phyloP scores from a whole-genome alignment of 92 coral and sea anemone species.

The Porites lobata region DNA sequence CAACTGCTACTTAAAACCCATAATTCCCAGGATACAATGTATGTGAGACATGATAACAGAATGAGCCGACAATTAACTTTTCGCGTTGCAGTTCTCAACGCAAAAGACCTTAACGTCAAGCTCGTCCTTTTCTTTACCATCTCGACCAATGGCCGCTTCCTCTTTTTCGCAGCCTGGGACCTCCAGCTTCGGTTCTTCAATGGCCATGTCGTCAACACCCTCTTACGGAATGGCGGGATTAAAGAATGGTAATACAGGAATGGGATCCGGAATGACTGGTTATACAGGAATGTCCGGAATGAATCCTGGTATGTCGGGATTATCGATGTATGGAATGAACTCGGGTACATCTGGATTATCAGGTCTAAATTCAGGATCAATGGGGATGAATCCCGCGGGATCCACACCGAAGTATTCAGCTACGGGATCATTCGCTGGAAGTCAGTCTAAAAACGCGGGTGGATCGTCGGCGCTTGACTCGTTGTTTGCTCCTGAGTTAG shows the following conservation, averaged over 20 bases:
- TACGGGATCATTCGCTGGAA: slow-evolving; percentile 21
- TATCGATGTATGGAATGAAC: slow-evolving; percentile 37
- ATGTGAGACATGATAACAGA: too few species aligned
- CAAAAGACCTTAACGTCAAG: slow-evolving; percentile 13
- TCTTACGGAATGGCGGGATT: slow-evolving; percentile 39
- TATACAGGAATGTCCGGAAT: slow-evolving; percentile 31
- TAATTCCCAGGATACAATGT: too few species aligned
- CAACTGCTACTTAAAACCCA: too few species aligned
- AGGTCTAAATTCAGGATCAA: slow-evolving; percentile 25
- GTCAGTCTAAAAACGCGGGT: slow-evolving; percentile 10
- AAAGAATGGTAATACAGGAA: slow-evolving; percentile 5
- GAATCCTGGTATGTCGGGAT: slow-evolving; percentile 29
- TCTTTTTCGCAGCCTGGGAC: slow-evolving; percentile 28
- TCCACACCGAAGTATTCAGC: slow-evolving; percentile 36
- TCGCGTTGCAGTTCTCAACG: slow-evolving; percentile 5
- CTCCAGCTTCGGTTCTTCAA: slow-evolving; percentile 38
- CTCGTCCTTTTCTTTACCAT: slow-evolving; percentile 11
- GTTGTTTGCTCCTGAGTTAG: slow-evolving; percentile 85
- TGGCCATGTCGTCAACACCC: slow-evolving; percentile 37
- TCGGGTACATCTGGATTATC: slow-evolving; percentile 32
- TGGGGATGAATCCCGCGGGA: slow-evolving; percentile 37
- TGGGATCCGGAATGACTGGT: slow-evolving; percentile 44
- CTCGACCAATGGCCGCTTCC: slow-evolving; percentile 32
- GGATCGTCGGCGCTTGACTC: slow-evolving; percentile 63
- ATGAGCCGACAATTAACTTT: neutral